Evolutionary conservation across 64 coral and sea anemone species (phyloP).

Genomic region (Astreopora myriophthalma): DNA sequence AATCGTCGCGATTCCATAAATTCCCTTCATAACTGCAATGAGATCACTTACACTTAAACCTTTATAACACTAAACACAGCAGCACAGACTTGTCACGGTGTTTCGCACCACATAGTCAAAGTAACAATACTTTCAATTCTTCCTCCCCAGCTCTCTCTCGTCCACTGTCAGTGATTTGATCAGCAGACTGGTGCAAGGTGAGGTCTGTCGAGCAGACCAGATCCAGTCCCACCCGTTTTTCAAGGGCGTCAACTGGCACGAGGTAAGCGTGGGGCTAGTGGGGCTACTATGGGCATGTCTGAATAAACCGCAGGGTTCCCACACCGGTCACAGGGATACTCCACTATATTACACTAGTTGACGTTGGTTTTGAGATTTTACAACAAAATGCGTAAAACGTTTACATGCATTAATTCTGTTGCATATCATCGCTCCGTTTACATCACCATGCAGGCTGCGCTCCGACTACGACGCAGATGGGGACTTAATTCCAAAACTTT

Average conservation of each 20-base stretch:
- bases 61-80: too few species aligned
- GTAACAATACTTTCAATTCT: neutral
- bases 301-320: neutral
- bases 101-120: too few species aligned
- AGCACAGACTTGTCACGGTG: too few species aligned
- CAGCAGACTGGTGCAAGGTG: constrained; percentile 62
- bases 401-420: neutral
- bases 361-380: neutral
- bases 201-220: constrained; percentile 51
- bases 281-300: neutral
- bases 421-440: too few species aligned
- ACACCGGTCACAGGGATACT: neutral
- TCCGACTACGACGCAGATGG: too few species aligned
- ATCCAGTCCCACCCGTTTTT: constrained; percentile 85
- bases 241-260: constrained; percentile 59
- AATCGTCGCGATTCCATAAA: too few species aligned
- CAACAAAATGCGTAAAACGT: neutral
- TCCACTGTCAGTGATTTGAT: constrained; percentile 74
- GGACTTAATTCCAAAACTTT: too few species aligned
- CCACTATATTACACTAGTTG: neutral
- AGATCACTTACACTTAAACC: too few species aligned
- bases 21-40: too few species aligned
- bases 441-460: too few species aligned
- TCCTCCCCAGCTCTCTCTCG: constrained; percentile 69
- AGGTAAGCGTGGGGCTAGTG: constrained; percentile 22